Base-by-base conservation (phyloP, 1,140 invertebrate genomes). In the Papilio glaucus region DNA sequence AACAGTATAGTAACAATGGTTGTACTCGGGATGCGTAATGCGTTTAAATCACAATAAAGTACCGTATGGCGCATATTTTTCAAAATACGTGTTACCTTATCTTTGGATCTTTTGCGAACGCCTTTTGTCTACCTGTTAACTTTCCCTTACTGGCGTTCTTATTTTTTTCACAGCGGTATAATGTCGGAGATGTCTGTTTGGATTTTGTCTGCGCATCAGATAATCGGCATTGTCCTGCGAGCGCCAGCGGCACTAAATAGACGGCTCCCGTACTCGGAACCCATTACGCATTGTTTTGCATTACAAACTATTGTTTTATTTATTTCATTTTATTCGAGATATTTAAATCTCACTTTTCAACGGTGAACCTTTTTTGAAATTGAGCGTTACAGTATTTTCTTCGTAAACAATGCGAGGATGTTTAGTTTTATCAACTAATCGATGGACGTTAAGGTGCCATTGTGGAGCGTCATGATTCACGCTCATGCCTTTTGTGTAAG, bases 191-290 rank as follows among this genome's bases (percentile, higher is more conserved):
- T 73, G 71, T 41, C 73, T 87, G 85, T 88, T 90, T 86, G 81
- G 83, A 73, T 81, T 76, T 85, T 83, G 83, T 83, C 80, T 81
- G 81, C 57, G 60, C 63, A 70, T 78, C 73, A 82, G 84, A 88
- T 89, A 85, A 88, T 85, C 81, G 72, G 79, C 67, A 85, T 88
- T 90, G 88, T 89, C 65, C 74, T 76, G 33, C 42, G 76, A 87
- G 81, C 79, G 83, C 82, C 81, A 82, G 77, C 82, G 83, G 83
- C 85, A 74, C 62, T 24, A 68, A 53, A 75, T 33, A 76, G 72
- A 78, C 68, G 72, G 86, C 83, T 86, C 76, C 81, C 76, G 85
- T 86, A 81, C 81, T 83, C 62, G 75, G 78, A 82, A 84, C 62
- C 79, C 79, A 85, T 85, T 78, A 78, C 49, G 72, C 45, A 79